Conservation (phyloP, 2,888 invertebrate species). For the Chirona hameri region DNA sequence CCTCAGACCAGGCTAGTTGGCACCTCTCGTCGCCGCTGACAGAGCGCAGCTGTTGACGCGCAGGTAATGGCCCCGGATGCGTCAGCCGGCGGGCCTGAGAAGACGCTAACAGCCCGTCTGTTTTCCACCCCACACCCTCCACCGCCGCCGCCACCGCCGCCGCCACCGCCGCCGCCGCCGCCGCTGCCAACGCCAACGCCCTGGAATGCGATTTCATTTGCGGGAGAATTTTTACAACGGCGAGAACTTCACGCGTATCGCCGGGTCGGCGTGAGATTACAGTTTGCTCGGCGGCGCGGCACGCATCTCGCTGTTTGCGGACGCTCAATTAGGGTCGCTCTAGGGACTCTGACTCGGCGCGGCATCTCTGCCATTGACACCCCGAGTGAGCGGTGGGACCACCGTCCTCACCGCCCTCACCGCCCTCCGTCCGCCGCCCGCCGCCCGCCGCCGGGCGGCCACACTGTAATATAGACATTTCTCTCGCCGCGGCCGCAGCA, state of each 20-base stretch:
- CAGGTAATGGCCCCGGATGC: background rate
- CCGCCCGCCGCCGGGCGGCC: background rate
- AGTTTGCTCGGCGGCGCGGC: background rate
- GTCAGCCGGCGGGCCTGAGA: background rate
- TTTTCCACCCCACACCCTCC: background rate
- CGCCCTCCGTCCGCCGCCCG: background rate
- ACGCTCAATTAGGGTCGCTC: background rate
- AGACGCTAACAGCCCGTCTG: background rate
- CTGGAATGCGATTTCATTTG: background rate
- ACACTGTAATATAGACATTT: slow-evolving; percentile 14
- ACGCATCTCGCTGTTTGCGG: background rate
- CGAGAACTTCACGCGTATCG: background rate
- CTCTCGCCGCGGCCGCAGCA: background rate
- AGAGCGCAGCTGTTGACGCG: background rate
- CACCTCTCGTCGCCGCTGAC: too few species aligned
- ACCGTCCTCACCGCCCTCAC: background rate
- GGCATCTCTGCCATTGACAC: background rate
- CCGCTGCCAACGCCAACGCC: background rate
- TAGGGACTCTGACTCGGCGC: background rate
- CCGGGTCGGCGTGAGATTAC: background rate
- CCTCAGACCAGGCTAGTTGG: too few species aligned
- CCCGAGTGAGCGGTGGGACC: background rate
- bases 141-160: background rate
- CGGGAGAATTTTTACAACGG: background rate
- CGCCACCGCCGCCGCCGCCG: background rate